Evolutionary conservation across 2,797 vertebrate genomes (phyloP).

Genomic region (Enteromius unitaeniatus): DNA sequence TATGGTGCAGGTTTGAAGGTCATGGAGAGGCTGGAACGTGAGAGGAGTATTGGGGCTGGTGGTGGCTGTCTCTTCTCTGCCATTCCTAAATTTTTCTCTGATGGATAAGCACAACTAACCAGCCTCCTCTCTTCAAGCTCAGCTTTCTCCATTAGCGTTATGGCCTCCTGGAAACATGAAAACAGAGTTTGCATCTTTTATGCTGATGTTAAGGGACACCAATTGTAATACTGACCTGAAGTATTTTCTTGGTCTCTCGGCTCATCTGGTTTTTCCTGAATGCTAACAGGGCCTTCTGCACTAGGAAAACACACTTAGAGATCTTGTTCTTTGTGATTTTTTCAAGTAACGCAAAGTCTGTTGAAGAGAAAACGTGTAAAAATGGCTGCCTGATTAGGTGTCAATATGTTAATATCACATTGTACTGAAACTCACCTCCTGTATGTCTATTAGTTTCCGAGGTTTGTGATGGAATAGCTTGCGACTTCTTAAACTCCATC

Average conservation of each 20-base stretch:
- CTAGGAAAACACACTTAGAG: slow-evolving; percentile 87
- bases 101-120: slow-evolving; percentile 64
- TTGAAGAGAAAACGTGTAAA: slow-evolving; percentile 48
- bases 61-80: slow-evolving; percentile 74
- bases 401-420: background rate
- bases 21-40: slow-evolving; percentile 82
- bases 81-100: slow-evolving; percentile 64
- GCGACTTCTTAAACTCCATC: slow-evolving; percentile 22
- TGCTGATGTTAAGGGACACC: background rate
- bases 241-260: slow-evolving; percentile 72
- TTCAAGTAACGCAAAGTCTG: slow-evolving; percentile 80
- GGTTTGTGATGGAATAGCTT: slow-evolving; percentile 3
- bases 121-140: slow-evolving; percentile 84
- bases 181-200: background rate
- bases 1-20: slow-evolving; percentile 87
- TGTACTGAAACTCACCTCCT: slow-evolving; percentile 48
- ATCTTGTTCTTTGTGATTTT: slow-evolving; percentile 89
- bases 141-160: slow-evolving; percentile 83
- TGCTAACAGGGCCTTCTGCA: slow-evolving; percentile 83
- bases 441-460: slow-evolving; percentile 20
- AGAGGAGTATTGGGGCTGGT: slow-evolving; percentile 86
- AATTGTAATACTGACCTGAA: slow-evolving; percentile 81
- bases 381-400: background rate
- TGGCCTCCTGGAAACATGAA: slow-evolving; percentile 80
- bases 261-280: slow-evolving; percentile 69